A percentile compares a stretch with the other conserved stretches of the same genome.
These are phyloP conservation scores for Hybos culiciformis DNA, from an alignment of 2,888 invertebrate genomes.

Conservation along the genomic window DNA sequence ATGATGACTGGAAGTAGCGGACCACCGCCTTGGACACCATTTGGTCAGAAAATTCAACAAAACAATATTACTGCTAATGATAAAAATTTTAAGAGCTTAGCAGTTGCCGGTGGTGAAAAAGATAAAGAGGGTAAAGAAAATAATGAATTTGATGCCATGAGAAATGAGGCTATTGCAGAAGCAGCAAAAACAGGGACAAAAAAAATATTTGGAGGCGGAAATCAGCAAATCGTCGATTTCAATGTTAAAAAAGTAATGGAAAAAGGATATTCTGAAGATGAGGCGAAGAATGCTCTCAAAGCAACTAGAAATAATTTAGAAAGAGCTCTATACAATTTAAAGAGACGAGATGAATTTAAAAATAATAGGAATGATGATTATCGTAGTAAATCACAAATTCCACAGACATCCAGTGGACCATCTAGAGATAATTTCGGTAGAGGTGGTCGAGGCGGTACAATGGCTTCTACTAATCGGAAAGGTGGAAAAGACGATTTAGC, in stretches of 20 bases:
- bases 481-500: constrained; percentile 37
- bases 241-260: constrained; percentile 68
- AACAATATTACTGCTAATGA: constrained; percentile 37
- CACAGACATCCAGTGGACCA: constrained; percentile 7
- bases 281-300: constrained; percentile 59
- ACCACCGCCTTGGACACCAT: constrained; percentile 84
- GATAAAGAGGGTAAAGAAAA: constrained; percentile 47
- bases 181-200: constrained; percentile 54
- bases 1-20: constrained; percentile 42
- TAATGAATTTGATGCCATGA: constrained; percentile 76
- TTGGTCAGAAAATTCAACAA: constrained; percentile 62
- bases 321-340: constrained; percentile 51
- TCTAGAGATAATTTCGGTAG: constrained; percentile 4
- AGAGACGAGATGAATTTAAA: constrained; percentile 42
- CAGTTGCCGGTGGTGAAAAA: constrained; percentile 36
- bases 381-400: constrained; percentile 8
- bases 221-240: constrained; percentile 54
- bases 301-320: constrained; percentile 60
- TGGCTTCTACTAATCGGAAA: constrained; percentile 23
- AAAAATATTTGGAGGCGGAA: constrained; percentile 52
- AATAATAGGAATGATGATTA: constrained; percentile 14
- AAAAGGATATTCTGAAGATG: constrained; percentile 62
- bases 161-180: constrained; percentile 80
- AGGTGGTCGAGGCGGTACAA: constrained; percentile 19
- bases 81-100: constrained; percentile 56